Conservation (phyloP, 2,113 vertebrate genomes). For the Cyrtonyx montezumae region DNA sequence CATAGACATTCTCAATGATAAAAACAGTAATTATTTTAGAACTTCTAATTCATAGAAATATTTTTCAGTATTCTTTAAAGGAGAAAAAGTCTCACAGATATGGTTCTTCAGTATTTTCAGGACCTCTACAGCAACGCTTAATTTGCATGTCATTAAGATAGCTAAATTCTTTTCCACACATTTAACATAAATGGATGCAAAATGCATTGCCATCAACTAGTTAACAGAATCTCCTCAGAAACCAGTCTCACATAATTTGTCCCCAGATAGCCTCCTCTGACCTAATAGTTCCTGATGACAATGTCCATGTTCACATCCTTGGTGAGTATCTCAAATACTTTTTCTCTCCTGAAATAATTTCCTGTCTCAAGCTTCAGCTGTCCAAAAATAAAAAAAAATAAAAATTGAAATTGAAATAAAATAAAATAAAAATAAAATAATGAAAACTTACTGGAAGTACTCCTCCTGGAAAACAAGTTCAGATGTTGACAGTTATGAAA, state of each 20-base stretch:
- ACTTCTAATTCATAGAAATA: not conserved
- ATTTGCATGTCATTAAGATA: not conserved
- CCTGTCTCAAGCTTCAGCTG: not conserved
- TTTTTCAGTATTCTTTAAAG: not conserved
- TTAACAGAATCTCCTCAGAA: not conserved
- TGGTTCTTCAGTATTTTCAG: not conserved
- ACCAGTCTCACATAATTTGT: not conserved
- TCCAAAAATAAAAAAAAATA: not conserved
- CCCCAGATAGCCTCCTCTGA: not conserved
- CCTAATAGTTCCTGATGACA: not conserved
- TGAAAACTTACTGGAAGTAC: conserved; percentile 23
- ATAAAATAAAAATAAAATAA: too few species aligned
- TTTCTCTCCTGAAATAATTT: not conserved
- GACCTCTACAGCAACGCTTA: not conserved
- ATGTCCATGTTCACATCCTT: not conserved
- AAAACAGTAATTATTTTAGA: not conserved
- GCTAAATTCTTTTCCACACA: not conserved
- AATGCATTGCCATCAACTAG: not conserved
- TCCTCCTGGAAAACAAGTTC: conserved; percentile 31
- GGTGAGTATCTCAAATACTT: not conserved
- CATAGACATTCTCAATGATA: not conserved
- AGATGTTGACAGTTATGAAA: conserved; percentile 59
- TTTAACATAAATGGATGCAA: not conserved
- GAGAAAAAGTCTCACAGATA: not conserved
- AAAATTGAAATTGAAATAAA: not conserved